A percentile compares a stretch with the other conserved stretches of the same genome.
phyloP scores from a whole-genome alignment of 92 coral and sea anemone species.

The Plumapathes pennacea region DNA sequence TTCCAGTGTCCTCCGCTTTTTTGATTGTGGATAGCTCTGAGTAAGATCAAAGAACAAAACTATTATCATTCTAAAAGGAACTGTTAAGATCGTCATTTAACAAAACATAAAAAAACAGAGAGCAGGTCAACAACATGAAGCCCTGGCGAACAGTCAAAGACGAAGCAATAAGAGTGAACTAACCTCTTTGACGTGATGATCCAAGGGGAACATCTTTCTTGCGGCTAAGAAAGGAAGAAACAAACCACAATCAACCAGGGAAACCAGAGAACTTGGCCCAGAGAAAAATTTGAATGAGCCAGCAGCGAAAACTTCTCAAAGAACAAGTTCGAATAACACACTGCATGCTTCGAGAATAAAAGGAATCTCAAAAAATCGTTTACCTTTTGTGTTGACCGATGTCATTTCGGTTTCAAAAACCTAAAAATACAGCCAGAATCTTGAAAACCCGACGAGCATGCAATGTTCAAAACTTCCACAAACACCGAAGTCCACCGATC shows the following conservation, averaged over 20 bases:
- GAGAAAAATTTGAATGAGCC: constrained; percentile 14
- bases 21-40: constrained; percentile 84
- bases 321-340: too few relatives aligned
- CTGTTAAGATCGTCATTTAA: too few relatives aligned
- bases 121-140: constrained; percentile 41
- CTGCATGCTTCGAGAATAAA: constrained; percentile 75
- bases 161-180: constrained; percentile 40
- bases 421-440: constrained; percentile 30
- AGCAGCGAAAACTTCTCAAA: constrained; percentile 40
- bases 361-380: constrained; percentile 11
- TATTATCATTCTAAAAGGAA: not conserved
- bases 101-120: too few relatives aligned
- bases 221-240: constrained; percentile 35
- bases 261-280: not conserved
- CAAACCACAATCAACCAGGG: not conserved
- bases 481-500: constrained; percentile 27
- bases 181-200: constrained; percentile 30
- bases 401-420: constrained; percentile 66
- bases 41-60: not conserved
- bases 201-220: constrained; percentile 60
- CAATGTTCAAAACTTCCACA: constrained; percentile 34
- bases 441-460: constrained; percentile 66
- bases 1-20: constrained; percentile 88
- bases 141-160: too few relatives aligned
- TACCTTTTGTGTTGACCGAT: constrained; percentile 83